Evolutionary conservation across 1,140 invertebrate species (phyloP), one percentile per base, ranked within the genome.

Genomic region (Drosophila kohkoa): DNA sequence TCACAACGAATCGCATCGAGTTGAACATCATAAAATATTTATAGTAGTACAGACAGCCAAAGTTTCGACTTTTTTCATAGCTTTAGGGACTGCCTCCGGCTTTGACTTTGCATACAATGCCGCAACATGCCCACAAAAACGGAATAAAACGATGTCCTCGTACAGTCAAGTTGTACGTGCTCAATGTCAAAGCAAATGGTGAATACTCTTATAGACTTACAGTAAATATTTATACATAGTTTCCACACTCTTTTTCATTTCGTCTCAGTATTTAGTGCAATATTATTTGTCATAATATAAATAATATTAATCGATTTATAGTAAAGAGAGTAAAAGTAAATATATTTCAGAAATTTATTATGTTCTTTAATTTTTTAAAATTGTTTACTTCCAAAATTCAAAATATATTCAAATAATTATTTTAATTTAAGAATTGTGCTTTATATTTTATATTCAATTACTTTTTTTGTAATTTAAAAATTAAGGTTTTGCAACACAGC

Each of bases 21-120:
- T 65, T 79, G 62, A 75, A 68, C 54, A 68, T 60, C 63, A 77
- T 81, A 55, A 81, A 81, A 81, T 77, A 81, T 81, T 81, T 81
- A 77, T 64, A 59, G 63, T 54, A 32, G 59, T 48, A 30, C 63
- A 68, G 16, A 41, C 63, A 55, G 51, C 25, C 41, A 75, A 59
- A 38, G 41, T 58, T 67, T 59, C 38, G 49, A 67, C 59, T 55
- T 68, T 60, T 66, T 68, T 46, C 30, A 5, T 48, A 59, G 28
- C 48, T 20, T 46, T 38, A 28, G 28, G 10, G 30, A 20, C 35
- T 68, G 43, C 55, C 45, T 59, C 30, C 32, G 28, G 43, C 43
- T 28, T 0, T 58, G 43, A 59, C 65, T 59, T 35, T 49, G 7
- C 15, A 38, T 11, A 48, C 10, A 32, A 16, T 75, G 70, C 46